These are phyloP conservation scores for Hydrochoerus hydrochaeris DNA, from an alignment of 2,113 vertebrate species.

Conservation along the genomic window DNA sequence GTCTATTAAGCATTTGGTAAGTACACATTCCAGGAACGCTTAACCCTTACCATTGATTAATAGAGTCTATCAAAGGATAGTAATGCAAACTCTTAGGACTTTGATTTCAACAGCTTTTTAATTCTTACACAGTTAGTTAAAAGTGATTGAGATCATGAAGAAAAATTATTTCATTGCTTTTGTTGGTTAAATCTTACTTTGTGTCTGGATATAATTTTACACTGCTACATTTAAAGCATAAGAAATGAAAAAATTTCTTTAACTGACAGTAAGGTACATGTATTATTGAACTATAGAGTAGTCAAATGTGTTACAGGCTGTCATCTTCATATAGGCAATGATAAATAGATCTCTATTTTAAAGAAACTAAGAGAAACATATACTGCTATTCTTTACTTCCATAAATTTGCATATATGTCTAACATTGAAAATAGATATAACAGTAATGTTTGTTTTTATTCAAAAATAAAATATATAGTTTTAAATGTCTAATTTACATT, in stretches of 20 bases:
- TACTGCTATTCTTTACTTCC: background rate
- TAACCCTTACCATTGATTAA: background rate
- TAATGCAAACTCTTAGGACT: background rate
- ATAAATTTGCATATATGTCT: background rate
- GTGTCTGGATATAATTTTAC: background rate
- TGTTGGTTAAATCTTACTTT: constrained; percentile 32
- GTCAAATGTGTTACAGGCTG: background rate
- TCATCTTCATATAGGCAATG: background rate
- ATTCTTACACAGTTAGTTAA: background rate
- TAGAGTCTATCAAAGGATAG: background rate
- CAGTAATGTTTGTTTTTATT: constrained; percentile 32
- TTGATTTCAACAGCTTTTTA: background rate
- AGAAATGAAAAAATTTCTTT: constrained; percentile 3
- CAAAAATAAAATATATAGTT: background rate
- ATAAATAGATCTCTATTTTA: background rate
- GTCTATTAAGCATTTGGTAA: background rate
- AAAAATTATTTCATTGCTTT: constrained; percentile 3
- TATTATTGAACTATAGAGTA: background rate
- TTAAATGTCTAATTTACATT: constrained; percentile 14
- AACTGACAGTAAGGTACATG: constrained; percentile 6
- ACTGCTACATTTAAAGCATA: background rate
- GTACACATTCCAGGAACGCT: background rate
- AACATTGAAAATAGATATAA: constrained; percentile 3
- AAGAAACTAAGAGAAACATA: constrained; percentile 36
- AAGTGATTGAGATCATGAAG: background rate